Evolutionary conservation across 2,888 invertebrate genomes (phyloP).

Genomic region (Pterostichus niger): DNA sequence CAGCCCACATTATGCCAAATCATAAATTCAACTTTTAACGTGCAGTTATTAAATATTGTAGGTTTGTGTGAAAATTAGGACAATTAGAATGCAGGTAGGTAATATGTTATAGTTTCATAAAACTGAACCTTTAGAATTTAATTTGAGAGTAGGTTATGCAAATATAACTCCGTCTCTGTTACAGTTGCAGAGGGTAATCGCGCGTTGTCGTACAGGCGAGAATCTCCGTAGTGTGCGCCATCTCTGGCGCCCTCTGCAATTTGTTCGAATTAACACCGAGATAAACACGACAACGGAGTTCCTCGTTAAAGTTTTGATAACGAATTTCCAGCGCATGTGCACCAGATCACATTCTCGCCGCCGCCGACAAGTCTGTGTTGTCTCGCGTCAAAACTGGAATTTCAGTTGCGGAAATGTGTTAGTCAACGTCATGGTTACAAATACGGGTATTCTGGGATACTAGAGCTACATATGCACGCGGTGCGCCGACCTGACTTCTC

Average conservation of each 20-base stretch:
- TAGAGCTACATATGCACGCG: conserved; percentile 28
- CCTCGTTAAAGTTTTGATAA: conserved; percentile 61
- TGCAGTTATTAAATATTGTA: background rate
- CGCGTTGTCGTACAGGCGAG: background rate
- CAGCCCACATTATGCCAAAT: background rate
- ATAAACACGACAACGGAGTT: conserved; percentile 59
- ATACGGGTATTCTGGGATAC: conserved; percentile 42
- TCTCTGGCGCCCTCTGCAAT: conserved; percentile 46
- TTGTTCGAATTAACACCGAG: conserved; percentile 63
- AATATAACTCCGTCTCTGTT: conserved; percentile 39
- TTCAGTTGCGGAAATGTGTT: conserved; percentile 57
- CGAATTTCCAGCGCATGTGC: conserved; percentile 52
- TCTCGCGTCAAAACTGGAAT: conserved; percentile 41
- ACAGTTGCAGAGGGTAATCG: conserved; percentile 6
- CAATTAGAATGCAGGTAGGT: conserved; percentile 39
- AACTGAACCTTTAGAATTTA: conserved; percentile 34
- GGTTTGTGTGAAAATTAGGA: background rate
- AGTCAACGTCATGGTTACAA: conserved; percentile 61
- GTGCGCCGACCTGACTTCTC: background rate
- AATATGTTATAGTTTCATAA: conserved; percentile 37
- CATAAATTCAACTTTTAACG: background rate
- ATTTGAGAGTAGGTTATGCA: conserved; percentile 47
- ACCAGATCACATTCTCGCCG: conserved; percentile 19
- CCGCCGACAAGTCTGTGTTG: background rate
- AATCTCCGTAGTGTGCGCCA: conserved; percentile 26